These are phyloP conservation scores for Nothoprocta perdicaria DNA, from an alignment of 2,113 vertebrate species.

Conservation along the genomic window DNA sequence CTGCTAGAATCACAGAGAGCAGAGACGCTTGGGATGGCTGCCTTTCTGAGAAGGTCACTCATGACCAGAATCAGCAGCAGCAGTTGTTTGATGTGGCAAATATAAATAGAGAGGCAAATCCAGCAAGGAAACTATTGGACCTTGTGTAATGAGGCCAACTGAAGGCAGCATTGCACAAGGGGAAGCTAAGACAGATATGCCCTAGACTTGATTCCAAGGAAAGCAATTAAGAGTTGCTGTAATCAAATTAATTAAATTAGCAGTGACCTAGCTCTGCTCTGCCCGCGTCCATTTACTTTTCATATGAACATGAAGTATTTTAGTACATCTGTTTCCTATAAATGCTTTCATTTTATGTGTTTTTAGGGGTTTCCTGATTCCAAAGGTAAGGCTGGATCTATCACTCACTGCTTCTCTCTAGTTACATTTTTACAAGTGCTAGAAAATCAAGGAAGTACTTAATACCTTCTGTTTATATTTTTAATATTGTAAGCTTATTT, in stretches of 20 bases:
- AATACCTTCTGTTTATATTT: conserved; percentile 11
- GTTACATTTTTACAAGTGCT: background rate
- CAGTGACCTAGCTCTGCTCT: background rate
- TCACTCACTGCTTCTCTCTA: background rate
- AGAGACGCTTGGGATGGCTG: background rate
- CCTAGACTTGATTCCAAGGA: background rate
- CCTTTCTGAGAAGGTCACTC: background rate
- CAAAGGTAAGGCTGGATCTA: background rate
- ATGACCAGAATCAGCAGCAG: background rate
- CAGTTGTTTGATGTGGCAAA: background rate
- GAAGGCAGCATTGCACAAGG: background rate
- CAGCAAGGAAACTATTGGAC: background rate
- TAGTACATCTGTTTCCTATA: conserved; percentile 22
- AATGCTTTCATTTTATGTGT: background rate
- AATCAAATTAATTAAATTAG: background rate
- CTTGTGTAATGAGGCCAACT: background rate
- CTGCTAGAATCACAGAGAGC: background rate
- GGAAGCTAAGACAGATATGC: background rate
- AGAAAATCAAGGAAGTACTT: conserved; percentile 1
- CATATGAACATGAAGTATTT: background rate
- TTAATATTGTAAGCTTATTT: background rate
- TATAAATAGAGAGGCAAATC: background rate
- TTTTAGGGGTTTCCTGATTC: background rate
- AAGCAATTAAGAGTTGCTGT: background rate
- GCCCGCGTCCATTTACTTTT: conserved; percentile 20